Conservation (phyloP, 1,140 invertebrate genomes). For the Euglossa dilemma region DNA sequence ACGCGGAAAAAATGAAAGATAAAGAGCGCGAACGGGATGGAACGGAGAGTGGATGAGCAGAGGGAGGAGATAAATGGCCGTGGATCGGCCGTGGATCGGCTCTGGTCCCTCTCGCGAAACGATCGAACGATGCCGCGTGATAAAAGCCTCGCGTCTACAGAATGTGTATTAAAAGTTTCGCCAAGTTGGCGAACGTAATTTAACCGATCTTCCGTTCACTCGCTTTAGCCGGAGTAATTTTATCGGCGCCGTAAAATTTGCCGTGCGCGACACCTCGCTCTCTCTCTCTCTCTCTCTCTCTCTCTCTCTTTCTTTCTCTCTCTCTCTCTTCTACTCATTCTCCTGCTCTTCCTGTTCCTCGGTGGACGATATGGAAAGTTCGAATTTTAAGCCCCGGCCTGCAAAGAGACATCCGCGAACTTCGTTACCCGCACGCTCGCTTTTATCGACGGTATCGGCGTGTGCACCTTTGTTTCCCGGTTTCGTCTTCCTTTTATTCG, state of each 20-base stretch:
- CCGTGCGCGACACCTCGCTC: constrained; percentile 11
- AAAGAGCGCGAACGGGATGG: neutral
- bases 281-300: no score
- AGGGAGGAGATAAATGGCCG: constrained; percentile 8
- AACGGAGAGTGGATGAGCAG: neutral
- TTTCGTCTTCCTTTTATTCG: neutral
- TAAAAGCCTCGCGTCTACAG: constrained; percentile 18
- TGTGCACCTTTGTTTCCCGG: neutral
- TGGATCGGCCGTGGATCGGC: constrained; percentile 19
- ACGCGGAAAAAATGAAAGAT: neutral
- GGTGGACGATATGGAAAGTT: constrained; percentile 42
- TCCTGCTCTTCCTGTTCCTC: neutral
- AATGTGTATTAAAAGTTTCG: constrained; percentile 50
- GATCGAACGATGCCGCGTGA: constrained; percentile 14
- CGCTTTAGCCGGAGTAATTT: constrained; percentile 36
- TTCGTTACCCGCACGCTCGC: constrained; percentile 18
- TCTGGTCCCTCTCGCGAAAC: neutral
- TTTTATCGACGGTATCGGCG: constrained; percentile 14
- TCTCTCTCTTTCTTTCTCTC: no score
- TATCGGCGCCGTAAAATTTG: constrained; percentile 43
- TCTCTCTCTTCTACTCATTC: no score
- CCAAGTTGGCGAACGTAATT: constrained; percentile 35
- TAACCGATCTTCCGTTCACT: constrained; percentile 42
- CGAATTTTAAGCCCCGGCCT: constrained; percentile 20
- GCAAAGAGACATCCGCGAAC: constrained; percentile 34